phyloP scores from a whole-genome alignment of 2,888 invertebrate genomes.

The Ptilodon capucinus region DNA sequence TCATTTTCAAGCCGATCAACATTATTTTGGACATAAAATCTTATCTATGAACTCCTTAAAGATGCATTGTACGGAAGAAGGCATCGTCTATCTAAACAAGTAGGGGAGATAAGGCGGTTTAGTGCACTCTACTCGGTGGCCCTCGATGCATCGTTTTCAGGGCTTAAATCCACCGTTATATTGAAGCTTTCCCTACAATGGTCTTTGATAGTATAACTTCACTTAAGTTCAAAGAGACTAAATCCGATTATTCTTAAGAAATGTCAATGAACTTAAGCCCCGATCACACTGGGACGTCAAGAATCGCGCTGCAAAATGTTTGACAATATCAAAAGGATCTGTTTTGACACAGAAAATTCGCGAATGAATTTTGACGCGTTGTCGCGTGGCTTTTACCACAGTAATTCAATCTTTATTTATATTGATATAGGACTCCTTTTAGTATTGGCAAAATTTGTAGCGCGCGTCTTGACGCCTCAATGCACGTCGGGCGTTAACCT shows the following conservation, averaged over 20 bases:
- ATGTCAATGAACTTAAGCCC: constrained; percentile 1
- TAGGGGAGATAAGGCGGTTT: constrained; percentile 70
- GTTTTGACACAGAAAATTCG: too few species aligned
- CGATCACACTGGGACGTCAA: too few species aligned
- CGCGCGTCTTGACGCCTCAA: too few species aligned
- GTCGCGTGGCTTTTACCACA: too few species aligned
- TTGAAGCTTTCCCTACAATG: constrained; percentile 41
- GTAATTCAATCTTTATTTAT: too few species aligned
- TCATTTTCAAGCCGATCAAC: constrained; percentile 40
- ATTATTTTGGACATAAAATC: constrained; percentile 65
- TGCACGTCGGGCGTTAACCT: too few species aligned
- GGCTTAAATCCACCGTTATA: constrained; percentile 54
- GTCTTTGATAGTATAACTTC: constrained; percentile 22
- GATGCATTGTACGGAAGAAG: constrained; percentile 69
- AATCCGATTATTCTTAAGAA: constrained; percentile 24
- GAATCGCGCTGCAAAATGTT: too few species aligned
- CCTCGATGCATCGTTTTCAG: constrained; percentile 52
- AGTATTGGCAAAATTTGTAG: too few species aligned
- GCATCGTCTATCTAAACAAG: constrained; percentile 64
- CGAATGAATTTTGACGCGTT: too few species aligned
- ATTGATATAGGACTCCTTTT: too few species aligned
- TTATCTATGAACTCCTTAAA: constrained; percentile 63
- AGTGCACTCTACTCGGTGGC: constrained; percentile 54
- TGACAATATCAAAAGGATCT: too few species aligned
- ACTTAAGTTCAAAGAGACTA: constrained; percentile 16